Evolutionary conservation across 2,888 invertebrate genomes (phyloP), one percentile per base, ranked within the genome.

Genomic region (Drosophila buzzatii): DNA sequence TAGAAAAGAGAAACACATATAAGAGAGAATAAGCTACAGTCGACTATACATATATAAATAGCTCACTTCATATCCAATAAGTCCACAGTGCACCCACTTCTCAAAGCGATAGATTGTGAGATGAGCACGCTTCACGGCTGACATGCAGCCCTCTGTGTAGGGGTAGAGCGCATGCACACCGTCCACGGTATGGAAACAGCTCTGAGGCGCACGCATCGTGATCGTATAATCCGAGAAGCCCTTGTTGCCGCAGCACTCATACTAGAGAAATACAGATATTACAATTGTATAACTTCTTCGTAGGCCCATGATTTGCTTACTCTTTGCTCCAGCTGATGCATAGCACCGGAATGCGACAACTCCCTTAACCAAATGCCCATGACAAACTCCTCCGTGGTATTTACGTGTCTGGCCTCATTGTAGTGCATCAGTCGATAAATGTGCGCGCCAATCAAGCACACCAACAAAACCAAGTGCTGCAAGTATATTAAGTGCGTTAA

Each of bases 161-260:
- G 91, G 90, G 76, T 80, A 62, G 7, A 79, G 31, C 27, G 84
- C 75, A 57, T 76, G 77, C 4, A 78, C 57, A 0, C 77, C 77
- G 2, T 86, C 78, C 59, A 85, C 61, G 27, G 70, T 76, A 42
- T 81, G 79, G 39, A 80, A 91, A 31, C 91, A 91, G 61, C 85
- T 91, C 14, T 74, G 57, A 0, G 91, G 91, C 37, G 86, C 73
- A 39, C 63, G 76, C 69, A 86, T 59, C 6, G 70, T 60, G 18
- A 72, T 82, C 5, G 68, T 79, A 45, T 91, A 92, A 55, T 91
- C 91, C 23, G 56, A 49, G 53, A n/a, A 82, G 23, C 88, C 81
- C 14, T 82, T 71, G 59, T 85, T 73, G 52, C 92, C 91, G 42
- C 91, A 91, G 63, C 91, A 91, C 56, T 87, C 79, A 33, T 91